Evolutionary conservation across 2,797 vertebrate genomes (phyloP), one percentile per base, ranked within the genome.

Genomic region (Serranus cabrilla): DNA sequence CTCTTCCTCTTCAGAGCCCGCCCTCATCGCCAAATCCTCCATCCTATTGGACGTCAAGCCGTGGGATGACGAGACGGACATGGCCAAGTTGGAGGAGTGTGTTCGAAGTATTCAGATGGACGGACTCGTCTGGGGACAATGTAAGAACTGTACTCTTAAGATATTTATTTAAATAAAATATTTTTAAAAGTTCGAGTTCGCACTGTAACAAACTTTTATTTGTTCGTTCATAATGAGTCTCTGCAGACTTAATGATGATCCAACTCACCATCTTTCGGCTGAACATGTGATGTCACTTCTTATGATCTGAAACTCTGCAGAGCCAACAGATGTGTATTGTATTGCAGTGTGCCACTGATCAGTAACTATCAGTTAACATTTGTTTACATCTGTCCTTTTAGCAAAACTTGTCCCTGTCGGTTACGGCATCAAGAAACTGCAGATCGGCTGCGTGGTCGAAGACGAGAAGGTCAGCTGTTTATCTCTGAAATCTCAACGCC

Each of bases 361-460:
- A 27, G 27, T 27, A 27, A 27, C 27, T 27, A 2, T 27, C 27
- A 34, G 34, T 34, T 5, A 34, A 6, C 5, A 34, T 4, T 34
- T 8, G 43, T 45, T 45, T 7, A 45, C 2, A 16, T 6, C 2
- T 37, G 4, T 62, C 34, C 61, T 84, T n/a, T 18, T 78, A 99
- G 98, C 98, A 64, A 99, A 99, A 86, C 78, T 99, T 39, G 95
- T 99, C 51, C 98, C 98, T 0, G 98, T 95, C 42, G 98, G 98
- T 2, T 99, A 99, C 8, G 98, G 98, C 82, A 99, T 99, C 93
- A 99, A 97, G 92, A 99, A 99, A 79, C 96, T 99, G 60, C 98
- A 99, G 90, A 99, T 99, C 61, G 94, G 95, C 16, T 99, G 98
- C 3, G 97, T 99, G 50, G 97, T 99, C 18, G 98, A 99, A 91